A percentile compares a stretch with the other conserved stretches of the same genome.
phyloP scores from a whole-genome alignment of 2,888 invertebrate genomes.

The Ormyrus labotus region DNA sequence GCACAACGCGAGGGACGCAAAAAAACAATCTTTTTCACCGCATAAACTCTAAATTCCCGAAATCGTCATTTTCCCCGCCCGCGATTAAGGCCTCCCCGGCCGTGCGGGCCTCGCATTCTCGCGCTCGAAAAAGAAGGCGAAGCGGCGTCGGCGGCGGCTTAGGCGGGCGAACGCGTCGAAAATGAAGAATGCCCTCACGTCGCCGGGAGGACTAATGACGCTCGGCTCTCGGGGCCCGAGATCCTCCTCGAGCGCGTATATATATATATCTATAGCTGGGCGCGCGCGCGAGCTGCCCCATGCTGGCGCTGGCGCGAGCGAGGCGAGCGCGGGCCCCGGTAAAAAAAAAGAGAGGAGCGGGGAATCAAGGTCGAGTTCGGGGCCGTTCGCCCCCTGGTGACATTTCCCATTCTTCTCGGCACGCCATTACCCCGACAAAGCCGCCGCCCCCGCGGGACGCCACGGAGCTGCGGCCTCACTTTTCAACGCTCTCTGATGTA shows the following conservation, averaged over 20 bases:
- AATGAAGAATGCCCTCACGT: conserved; percentile 68
- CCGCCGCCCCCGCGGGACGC: conserved; percentile 74
- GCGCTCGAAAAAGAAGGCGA: not conserved
- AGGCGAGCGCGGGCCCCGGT: conserved; percentile 12
- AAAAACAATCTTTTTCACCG: no score
- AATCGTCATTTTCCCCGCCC: no score
- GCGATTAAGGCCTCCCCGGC: no score
- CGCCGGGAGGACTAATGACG: conserved; percentile 73
- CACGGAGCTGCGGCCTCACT: conserved; percentile 60
- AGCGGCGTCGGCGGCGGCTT: no score
- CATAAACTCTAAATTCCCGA: no score
- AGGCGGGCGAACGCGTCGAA: conserved; percentile 53
- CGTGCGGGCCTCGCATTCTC: no score
- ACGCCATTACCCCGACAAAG: conserved; percentile 74
- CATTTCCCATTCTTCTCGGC: conserved; percentile 75
- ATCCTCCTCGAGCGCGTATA: conserved; percentile 65
- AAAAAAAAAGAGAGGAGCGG: conserved; percentile 60
- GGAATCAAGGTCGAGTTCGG: conserved; percentile 67
- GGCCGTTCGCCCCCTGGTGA: conserved; percentile 73
- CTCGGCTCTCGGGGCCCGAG: conserved; percentile 62
- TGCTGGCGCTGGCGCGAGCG: conserved; percentile 47
- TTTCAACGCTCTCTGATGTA: conserved; percentile 55
- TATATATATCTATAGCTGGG: no score
- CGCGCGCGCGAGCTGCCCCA: conserved; percentile 52
- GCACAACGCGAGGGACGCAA: no score